Percentiles rank a stretch among this genome's conserved stretches.
These are phyloP conservation scores for Atopsyche davidsoni DNA, from an alignment of 1,140 invertebrate species.

Conservation along the genomic window DNA sequence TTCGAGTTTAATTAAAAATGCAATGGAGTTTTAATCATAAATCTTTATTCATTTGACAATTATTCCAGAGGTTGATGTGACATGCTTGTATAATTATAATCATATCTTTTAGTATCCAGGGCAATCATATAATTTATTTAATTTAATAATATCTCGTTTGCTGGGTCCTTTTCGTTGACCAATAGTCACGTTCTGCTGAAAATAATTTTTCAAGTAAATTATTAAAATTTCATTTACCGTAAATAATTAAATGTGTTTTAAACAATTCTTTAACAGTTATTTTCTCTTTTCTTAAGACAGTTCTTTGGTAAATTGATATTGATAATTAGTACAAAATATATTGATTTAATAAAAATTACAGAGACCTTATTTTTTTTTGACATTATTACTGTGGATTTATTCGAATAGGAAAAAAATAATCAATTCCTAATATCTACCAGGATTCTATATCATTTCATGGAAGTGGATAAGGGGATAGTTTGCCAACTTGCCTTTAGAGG, in stretches of 20 bases:
- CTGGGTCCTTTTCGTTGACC: slow-evolving; percentile 10
- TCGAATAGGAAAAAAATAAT: background rate
- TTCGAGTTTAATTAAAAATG: background rate
- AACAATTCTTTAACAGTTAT: slow-evolving; percentile 1
- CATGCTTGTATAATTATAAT: background rate
- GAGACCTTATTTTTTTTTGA: background rate
- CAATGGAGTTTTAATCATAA: no score
- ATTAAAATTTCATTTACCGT: background rate
- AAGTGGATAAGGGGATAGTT: background rate
- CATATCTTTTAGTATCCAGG: slow-evolving; percentile 8
- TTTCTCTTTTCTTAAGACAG: background rate
- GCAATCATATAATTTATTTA: slow-evolving; percentile 14
- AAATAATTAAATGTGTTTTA: background rate
- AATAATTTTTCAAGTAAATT: slow-evolving; percentile 1
- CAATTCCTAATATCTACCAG: no score
- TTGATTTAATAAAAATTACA: no score
- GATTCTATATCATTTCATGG: background rate
- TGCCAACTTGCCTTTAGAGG: slow-evolving; percentile 42
- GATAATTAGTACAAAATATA: background rate
- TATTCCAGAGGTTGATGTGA: background rate
- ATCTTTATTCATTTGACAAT: background rate
- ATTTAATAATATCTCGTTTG: slow-evolving; percentile 13
- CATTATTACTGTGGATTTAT: background rate
- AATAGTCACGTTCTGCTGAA: background rate
- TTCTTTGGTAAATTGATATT: background rate